Percentiles rank a stretch among this genome's conserved stretches.
Conservation (phyloP, 2,113 vertebrate species). For the Misgurnus anguillicaudatus region DNA sequence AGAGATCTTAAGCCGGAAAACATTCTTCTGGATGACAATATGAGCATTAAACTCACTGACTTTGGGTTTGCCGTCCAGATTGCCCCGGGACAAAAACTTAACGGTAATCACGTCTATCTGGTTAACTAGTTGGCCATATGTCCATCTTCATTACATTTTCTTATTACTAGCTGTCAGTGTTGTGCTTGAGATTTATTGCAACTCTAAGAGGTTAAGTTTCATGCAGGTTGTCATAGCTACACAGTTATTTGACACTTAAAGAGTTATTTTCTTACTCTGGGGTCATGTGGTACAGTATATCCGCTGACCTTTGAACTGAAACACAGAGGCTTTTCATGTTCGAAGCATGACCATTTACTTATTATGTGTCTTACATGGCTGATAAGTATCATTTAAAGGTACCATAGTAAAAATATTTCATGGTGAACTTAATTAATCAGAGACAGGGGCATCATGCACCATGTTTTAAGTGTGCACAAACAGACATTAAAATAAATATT, state of each 20-base stretch:
- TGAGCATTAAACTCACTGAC: slow-evolving; percentile 97
- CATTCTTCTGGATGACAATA: slow-evolving; percentile 91
- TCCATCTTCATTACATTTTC: too few relatives aligned
- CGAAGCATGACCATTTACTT: neutral
- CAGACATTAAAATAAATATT: too few relatives aligned
- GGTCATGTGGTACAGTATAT: neutral
- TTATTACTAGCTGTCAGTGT: too few relatives aligned
- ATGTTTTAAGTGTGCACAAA: too few relatives aligned
- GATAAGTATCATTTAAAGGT: neutral
- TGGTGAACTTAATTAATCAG: too few relatives aligned
- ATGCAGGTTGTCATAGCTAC: slow-evolving; percentile 56
- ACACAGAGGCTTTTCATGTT: neutral
- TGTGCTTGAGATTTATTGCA: too few relatives aligned
- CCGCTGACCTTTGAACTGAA: neutral
- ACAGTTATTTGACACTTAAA: slow-evolving; percentile 62
- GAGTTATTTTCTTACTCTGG: neutral
- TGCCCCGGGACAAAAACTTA: slow-evolving; percentile 76
- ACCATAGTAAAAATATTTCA: too few relatives aligned
- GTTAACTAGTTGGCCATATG: slow-evolving; percentile 30
- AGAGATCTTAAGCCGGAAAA: slow-evolving; percentile 97
- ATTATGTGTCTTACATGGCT: neutral
- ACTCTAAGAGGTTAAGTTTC: slow-evolving; percentile 49
- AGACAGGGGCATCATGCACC: too few relatives aligned
- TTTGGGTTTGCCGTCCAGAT: slow-evolving; percentile 94
- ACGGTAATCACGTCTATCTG: slow-evolving; percentile 73